These are phyloP conservation scores for Ancistrus triradiatus DNA, from an alignment of 2,113 vertebrate genomes.

Conservation along the genomic window DNA sequence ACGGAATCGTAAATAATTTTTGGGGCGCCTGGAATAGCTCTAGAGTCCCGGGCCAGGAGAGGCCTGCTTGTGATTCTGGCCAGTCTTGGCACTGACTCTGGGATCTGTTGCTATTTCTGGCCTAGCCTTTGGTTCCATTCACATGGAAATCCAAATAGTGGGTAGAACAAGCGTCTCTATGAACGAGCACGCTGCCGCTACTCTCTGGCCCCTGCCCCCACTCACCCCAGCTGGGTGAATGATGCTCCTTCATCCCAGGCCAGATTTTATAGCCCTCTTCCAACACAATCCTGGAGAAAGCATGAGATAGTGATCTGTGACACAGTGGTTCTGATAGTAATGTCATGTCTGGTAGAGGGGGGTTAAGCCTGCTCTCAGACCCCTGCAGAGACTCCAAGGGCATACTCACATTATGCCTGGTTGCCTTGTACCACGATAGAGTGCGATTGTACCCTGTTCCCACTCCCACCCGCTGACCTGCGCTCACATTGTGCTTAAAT, in stretches of 20 bases:
- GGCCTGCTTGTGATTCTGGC: conserved; percentile 39
- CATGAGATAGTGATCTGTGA: conserved; percentile 51
- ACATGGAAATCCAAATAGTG: conserved; percentile 68
- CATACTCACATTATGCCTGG: no score
- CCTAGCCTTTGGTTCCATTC: conserved; percentile 41
- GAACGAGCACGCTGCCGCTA: conserved; percentile 47
- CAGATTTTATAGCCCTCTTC: conserved; percentile 51
- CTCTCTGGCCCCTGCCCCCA: conserved; percentile 35
- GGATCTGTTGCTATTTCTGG: conserved; percentile 52
- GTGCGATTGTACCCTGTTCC: no score
- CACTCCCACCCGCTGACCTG: no score
- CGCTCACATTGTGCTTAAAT: no score
- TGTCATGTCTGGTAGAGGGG: conserved; percentile 50
- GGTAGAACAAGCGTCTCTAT: conserved; percentile 64
- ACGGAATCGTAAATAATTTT: conserved; percentile 12
- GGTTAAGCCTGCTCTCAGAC: conserved; percentile 6
- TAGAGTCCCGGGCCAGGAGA: conserved; percentile 53
- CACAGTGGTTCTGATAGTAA: conserved; percentile 50
- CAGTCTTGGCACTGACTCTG: conserved; percentile 27
- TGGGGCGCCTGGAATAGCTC: conserved; percentile 62
- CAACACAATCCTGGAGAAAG: conserved; percentile 48
- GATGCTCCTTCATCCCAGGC: conserved; percentile 61
- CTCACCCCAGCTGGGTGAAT: conserved; percentile 56
- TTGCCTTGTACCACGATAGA: no score
- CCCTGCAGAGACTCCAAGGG: conserved; percentile 16